These are phyloP conservation scores for Oenanthe melanoleuca DNA, from an alignment of 2,113 vertebrate genomes.

Conservation along the genomic window DNA sequence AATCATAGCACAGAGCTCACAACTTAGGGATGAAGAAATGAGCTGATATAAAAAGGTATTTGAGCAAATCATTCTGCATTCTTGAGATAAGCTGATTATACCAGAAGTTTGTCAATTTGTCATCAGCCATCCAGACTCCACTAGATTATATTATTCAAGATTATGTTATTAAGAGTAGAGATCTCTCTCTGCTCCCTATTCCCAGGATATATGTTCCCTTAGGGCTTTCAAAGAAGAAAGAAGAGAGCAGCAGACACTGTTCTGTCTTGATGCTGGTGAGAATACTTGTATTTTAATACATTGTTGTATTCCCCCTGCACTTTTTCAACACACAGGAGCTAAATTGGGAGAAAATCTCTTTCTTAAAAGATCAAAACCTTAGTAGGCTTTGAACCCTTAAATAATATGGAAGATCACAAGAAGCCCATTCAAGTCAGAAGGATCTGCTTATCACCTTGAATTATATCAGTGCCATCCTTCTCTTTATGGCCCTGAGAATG, in stretches of 20 bases:
- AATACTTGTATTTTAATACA: conserved; percentile 1
- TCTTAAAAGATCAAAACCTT: conserved; percentile 38
- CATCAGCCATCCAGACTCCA: not conserved
- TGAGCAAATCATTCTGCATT: not conserved
- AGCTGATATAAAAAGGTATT: not conserved
- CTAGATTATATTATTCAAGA: not conserved
- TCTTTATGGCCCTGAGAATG: conserved; percentile 11
- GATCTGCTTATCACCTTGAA: conserved; percentile 45
- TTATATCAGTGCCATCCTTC: conserved; percentile 26
- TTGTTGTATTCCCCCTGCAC: not conserved
- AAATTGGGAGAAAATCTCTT: conserved; percentile 20
- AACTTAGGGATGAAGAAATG: not conserved
- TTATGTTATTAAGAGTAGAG: not conserved
- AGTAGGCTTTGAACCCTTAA: conserved; percentile 24
- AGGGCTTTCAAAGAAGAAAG: conserved; percentile 16
- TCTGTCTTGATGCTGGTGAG: not conserved
- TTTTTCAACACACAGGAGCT: not conserved
- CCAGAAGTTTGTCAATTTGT: not conserved
- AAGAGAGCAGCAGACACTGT: not conserved
- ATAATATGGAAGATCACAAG: conserved; percentile 54
- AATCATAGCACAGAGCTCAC: not conserved
- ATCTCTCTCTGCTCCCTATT: not conserved
- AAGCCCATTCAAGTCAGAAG: conserved; percentile 23
- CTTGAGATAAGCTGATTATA: not conserved
- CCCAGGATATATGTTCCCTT: not conserved